phyloP scores from a whole-genome alignment of 2,797 vertebrate species.

The Okamejei kenojei region DNA sequence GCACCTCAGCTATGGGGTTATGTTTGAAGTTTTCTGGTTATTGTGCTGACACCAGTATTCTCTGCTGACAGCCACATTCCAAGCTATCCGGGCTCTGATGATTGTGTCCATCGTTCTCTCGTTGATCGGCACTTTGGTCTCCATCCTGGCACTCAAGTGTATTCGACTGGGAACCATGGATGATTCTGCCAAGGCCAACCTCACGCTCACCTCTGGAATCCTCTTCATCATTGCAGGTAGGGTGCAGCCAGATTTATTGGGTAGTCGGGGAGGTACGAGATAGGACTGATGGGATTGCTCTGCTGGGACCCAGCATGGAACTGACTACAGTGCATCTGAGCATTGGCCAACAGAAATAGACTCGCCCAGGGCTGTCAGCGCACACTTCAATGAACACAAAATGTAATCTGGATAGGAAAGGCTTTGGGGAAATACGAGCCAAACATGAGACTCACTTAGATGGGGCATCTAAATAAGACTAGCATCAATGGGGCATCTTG shows the following conservation, averaged over 20 bases:
- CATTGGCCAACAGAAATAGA: not conserved
- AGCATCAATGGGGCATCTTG: too few species aligned
- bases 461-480: too few species aligned
- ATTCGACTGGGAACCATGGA: slow-evolving; percentile 81
- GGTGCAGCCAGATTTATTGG: not conserved
- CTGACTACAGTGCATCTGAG: not conserved
- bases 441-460: too few species aligned
- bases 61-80: slow-evolving; percentile 67
- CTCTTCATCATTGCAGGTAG: slow-evolving; percentile 75
- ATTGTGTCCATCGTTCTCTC: slow-evolving; percentile 75
- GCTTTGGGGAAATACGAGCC: too few species aligned
- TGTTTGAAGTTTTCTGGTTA: not conserved
- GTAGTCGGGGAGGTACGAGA: too few species aligned
- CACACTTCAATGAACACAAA: not conserved
- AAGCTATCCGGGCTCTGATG: slow-evolving; percentile 80
- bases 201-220: slow-evolving; percentile 76
- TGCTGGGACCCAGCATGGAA: not conserved
- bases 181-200: slow-evolving; percentile 75
- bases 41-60: not conserved
- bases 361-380: not conserved
- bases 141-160: slow-evolving; percentile 79
- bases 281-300: not conserved
- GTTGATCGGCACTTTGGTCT: slow-evolving; percentile 65
- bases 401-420: too few species aligned
- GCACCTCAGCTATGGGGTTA: too few species aligned